Conservation (phyloP, 2,113 vertebrate genomes). For the Austrofundulus limnaeus region DNA sequence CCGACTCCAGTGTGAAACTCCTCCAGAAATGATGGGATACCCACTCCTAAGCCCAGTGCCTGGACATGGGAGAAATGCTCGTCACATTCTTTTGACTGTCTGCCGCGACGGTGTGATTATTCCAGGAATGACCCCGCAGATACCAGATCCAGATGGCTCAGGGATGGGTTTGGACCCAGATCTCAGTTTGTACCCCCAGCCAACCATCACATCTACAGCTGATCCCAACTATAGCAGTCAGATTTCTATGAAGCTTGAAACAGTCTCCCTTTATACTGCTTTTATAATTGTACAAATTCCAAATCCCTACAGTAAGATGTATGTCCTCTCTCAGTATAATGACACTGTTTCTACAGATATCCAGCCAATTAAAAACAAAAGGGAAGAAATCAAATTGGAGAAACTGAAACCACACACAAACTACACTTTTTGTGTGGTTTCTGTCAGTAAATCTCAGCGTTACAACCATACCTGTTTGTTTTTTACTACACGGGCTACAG, state of each 20-base stretch:
- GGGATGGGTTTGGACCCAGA: constrained; percentile 70
- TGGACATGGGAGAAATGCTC: constrained; percentile 90
- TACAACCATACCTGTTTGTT: constrained; percentile 96
- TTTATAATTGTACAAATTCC: constrained; percentile 92
- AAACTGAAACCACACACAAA: constrained; percentile 89
- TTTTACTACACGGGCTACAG: constrained; percentile 86
- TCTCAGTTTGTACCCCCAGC: constrained; percentile 84
- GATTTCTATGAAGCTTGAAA: constrained; percentile 86
- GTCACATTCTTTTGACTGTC: constrained; percentile 86
- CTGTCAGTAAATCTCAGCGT: constrained; percentile 88
- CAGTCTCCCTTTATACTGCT: constrained; percentile 85
- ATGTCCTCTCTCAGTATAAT: constrained; percentile 93
- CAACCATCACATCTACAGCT: constrained; percentile 84
- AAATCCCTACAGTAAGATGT: constrained; percentile 95
- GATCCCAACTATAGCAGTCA: constrained; percentile 83
- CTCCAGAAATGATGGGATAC: constrained; percentile 87
- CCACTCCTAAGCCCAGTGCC: constrained; percentile 88
- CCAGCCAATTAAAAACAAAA: constrained; percentile 89
- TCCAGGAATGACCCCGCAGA: constrained; percentile 85
- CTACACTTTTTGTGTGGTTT: constrained; percentile 95
- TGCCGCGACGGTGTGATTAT: constrained; percentile 88
- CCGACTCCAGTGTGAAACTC: constrained; percentile 94
- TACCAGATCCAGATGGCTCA: constrained; percentile 83
- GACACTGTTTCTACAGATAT: constrained; percentile 86
- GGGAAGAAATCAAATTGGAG: constrained; percentile 85